Base-by-base conservation (phyloP, 2,797 vertebrate species). In the Tapirus indicus region DNA sequence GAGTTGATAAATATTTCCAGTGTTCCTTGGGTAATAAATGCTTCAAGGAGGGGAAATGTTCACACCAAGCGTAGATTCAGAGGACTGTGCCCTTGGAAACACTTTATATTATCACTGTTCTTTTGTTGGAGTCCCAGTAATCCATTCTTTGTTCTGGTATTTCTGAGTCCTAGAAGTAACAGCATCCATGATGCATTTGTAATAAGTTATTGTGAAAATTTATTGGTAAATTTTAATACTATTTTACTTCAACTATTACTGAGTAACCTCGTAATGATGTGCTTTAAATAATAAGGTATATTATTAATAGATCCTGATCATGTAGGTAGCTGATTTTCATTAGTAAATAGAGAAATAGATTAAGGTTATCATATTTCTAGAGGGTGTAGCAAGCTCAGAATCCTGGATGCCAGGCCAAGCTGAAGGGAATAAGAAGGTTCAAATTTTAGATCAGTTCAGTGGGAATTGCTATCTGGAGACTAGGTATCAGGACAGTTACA, bases 381-480 rank as follows among this genome's bases (percentile, higher is more conserved):
- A 74, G 7, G 6, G 72, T 68, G 5, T 66, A 64, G 1, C 25
- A 49, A 93, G 6, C 64, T 82, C 52, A 87, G 20, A 79, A 47
- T 3, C 0, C 14, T n/a, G 6, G 3, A 60, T 64, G 17, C 13
- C 4, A 71, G 20, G 14, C 4, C 10, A 66, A 52, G 9, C 2
- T 47, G 49, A 62, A 68, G 25, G 64, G 2, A 80, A 84, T 7
- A 17, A 60, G 3, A 62, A 79, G 0, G 21, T 32, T 87, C 12
- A 71, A 23, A 47, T 66, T 87, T 32, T 25, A 92, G 62, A 85
- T 52, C 5, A 52, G 35, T 32, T 66, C 1, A 38, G 0, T 83
- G 5, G 10, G 20, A 35, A 77, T 47, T 9, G 14, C 5, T 80
- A 17, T 16, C 12, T 32, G 21, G 44, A 83, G 2, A 54, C 6